These are phyloP conservation scores for Microplitis deprimator DNA, from an alignment of 2,888 invertebrate species.

Conservation along the genomic window DNA sequence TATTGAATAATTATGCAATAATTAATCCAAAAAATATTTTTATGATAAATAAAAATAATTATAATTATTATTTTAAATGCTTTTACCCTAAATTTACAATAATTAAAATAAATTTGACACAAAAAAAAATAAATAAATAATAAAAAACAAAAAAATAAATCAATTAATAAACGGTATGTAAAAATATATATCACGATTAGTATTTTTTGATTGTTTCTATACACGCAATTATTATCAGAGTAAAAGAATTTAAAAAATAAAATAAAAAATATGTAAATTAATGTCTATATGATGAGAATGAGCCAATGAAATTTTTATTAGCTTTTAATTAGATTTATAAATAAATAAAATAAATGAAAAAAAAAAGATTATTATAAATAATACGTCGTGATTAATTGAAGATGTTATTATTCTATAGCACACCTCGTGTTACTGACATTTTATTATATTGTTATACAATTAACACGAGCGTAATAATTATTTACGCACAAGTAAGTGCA, in stretches of 20 bases:
- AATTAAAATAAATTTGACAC: neutral
- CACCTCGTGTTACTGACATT: conserved; percentile 37
- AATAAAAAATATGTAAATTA: conserved; percentile 20
- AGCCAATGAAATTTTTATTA: conserved; percentile 42
- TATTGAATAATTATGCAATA: neutral
- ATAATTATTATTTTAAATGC: neutral
- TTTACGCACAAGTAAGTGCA: conserved; percentile 59
- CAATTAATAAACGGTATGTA: neutral
- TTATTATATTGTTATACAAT: conserved; percentile 47
- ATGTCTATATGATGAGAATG: conserved; percentile 33
- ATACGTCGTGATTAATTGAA: conserved; percentile 42
- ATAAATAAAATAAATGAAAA: conserved; percentile 15
- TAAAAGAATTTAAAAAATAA: neutral
- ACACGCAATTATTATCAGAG: conserved; percentile 8
- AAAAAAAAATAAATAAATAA: neutral
- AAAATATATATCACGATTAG: conserved; percentile 25
- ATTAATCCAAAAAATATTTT: neutral
- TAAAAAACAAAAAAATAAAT: neutral
- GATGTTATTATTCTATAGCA: conserved; percentile 34
- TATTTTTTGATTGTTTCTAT: conserved; percentile 34
- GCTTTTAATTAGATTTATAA: conserved; percentile 40
- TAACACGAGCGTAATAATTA: conserved; percentile 52
- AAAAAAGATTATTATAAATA: conserved; percentile 13
- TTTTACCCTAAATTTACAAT: neutral
- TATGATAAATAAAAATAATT: neutral